Base-by-base conservation (phyloP, 2,113 vertebrate species). In the Puntigrus tetrazona region DNA sequence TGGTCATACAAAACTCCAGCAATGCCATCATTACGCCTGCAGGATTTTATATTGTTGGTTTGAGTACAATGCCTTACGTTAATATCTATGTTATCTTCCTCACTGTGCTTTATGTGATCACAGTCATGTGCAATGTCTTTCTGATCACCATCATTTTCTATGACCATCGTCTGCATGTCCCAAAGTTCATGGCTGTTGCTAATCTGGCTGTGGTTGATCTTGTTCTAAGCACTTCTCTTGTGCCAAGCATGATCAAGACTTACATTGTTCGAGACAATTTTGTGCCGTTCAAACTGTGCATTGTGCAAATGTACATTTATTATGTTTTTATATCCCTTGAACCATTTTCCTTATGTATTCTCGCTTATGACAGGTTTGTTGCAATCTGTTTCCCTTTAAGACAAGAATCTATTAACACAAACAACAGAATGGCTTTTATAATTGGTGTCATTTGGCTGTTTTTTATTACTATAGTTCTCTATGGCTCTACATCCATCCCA, bases 321-420 rank as follows among this genome's bases (percentile, higher is more conserved):
- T 92, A 92, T 77, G 0, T 14, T 0, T 88, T 87, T 55, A 22
- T 0, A 0, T 4, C 78, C 0, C 5, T 93, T 8, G 93, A 94
- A 77, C 90, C 92, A 0, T 84, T 50, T 43, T 91, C 92, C 0
- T 86, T 94, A 1, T 90, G 89, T 11, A 65, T 93, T 29, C 92
- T 94, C 3, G 91, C 93, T 5, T 94, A 92, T 31, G 94, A 94
- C 82, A 34, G 94, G 18, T 67, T 94, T 22, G 87, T 93, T 16
- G 92, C 92, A 0, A 93, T 94, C 45, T 93, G 91, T 80, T 93
- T 94, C 29, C 94, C 93, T 76, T 82, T 94, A 81, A 88, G 73
- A 36, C 92, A 93, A 0, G 88, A 91, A 57, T 87, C 89, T 0
- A 83, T 94, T 82, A 94, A 94, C 78, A 93, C 88, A 31, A 8